These are phyloP conservation scores for Teleogryllus oceanicus DNA, from an alignment of 2,888 invertebrate genomes.

Conservation along the genomic window DNA sequence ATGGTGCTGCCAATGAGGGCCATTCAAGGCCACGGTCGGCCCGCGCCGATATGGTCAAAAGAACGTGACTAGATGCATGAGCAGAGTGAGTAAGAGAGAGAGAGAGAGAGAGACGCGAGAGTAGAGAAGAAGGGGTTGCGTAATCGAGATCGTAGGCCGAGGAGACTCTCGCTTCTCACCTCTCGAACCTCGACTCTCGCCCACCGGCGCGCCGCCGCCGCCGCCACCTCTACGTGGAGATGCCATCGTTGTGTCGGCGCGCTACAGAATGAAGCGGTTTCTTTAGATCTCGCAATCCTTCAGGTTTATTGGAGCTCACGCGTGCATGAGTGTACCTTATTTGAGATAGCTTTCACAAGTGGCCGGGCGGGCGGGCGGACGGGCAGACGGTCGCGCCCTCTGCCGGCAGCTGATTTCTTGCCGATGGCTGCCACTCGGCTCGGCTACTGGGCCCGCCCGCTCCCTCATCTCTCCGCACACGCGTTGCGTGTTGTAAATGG, in stretches of 20 bases:
- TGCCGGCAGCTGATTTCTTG: too few species aligned
- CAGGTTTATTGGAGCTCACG: neutral
- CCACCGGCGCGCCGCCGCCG: too few species aligned
- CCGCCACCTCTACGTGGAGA: too few species aligned
- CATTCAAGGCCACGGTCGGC: slow-evolving; percentile 8
- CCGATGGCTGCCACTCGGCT: too few species aligned
- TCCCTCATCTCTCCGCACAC: too few species aligned
- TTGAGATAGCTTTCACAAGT: slow-evolving; percentile 6
- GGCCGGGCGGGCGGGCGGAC: neutral
- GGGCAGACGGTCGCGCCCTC: too few species aligned
- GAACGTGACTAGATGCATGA: neutral
- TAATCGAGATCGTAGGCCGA: too few species aligned
- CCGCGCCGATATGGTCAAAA: neutral
- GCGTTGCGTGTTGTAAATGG: too few species aligned
- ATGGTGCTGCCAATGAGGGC: neutral
- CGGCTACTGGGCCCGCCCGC: too few species aligned
- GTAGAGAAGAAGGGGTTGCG: too few species aligned
- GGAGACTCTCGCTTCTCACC: too few species aligned
- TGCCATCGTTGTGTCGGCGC: neutral
- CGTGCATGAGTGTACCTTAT: neutral
- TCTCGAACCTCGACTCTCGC: too few species aligned
- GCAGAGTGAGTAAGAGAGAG: neutral
- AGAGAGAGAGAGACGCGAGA: neutral
- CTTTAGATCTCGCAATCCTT: neutral
- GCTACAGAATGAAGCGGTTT: slow-evolving; percentile 8